Percentiles rank a stretch among this genome's conserved stretches.
Conservation (phyloP, 2,797 vertebrate genomes). For the Platyrinchus mystaceus region DNA sequence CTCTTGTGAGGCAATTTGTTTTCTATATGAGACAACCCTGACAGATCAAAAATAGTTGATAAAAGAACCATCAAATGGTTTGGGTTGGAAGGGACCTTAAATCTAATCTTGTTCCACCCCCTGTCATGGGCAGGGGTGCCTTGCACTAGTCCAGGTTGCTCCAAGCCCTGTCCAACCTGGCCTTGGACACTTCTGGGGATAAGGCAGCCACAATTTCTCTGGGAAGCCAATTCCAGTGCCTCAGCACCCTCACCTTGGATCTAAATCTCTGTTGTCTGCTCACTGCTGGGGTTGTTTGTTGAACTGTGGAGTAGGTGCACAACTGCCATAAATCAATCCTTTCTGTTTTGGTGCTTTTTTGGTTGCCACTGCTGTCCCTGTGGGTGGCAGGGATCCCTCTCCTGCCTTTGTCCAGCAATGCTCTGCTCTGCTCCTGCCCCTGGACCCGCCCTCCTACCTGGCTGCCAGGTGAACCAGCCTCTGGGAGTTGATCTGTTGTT, state of each 20-base stretch:
- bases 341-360: background rate
- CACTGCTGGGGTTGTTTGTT: background rate
- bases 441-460: conserved; percentile 31
- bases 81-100: background rate
- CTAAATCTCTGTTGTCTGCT: background rate
- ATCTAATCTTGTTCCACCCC: background rate
- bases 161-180: background rate
- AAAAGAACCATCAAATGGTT: background rate
- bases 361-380: background rate
- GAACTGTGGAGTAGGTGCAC: background rate
- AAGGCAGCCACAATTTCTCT: background rate
- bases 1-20: background rate
- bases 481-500: conserved; percentile 3
- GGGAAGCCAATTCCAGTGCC: background rate
- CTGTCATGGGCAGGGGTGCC: background rate
- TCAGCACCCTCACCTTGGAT: background rate
- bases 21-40: background rate
- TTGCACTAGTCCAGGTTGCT: background rate
- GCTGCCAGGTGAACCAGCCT: conserved; percentile 36
- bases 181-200: background rate
- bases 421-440: background rate
- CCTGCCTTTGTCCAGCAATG: background rate
- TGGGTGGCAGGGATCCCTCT: background rate
- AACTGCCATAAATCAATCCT: background rate
- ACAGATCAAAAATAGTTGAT: background rate